These are phyloP conservation scores for Myathropa florea DNA, from an alignment of 2,888 invertebrate species.

Conservation along the genomic window DNA sequence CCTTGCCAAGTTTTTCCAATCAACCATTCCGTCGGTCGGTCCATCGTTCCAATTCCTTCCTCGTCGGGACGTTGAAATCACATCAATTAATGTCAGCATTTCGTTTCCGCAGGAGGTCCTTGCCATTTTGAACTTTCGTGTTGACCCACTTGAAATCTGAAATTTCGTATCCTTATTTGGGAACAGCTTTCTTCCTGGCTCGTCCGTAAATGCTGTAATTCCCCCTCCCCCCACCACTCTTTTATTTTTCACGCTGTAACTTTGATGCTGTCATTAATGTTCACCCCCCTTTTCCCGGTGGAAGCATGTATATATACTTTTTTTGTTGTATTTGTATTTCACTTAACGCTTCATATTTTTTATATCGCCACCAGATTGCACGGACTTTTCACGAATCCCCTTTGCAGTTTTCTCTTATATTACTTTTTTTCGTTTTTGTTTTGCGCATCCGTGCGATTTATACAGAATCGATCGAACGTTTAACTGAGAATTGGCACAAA, in stretches of 20 bases:
- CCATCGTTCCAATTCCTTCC: background rate
- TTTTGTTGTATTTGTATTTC: constrained; percentile 38
- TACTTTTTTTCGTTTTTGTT: background rate
- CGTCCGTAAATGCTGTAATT: constrained; percentile 17
- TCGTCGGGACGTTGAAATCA: background rate
- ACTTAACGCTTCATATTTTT: constrained; percentile 41
- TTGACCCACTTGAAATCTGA: constrained; percentile 18
- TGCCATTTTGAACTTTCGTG: background rate
- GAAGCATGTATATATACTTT: background rate
- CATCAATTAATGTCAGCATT: constrained; percentile 30
- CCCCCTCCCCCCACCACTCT: no score
- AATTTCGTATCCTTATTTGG: background rate
- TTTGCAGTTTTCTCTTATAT: background rate
- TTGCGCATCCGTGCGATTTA: background rate
- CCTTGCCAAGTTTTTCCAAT: background rate
- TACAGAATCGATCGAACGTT: constrained; percentile 57
- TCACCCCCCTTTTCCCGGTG: background rate
- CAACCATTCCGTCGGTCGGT: background rate
- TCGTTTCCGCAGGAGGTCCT: constrained; percentile 17
- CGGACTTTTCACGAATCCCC: background rate
- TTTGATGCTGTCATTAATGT: constrained; percentile 16
- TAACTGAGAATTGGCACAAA: constrained; percentile 59
- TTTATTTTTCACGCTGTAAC: constrained; percentile 16
- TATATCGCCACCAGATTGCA: constrained; percentile 31
- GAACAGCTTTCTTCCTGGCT: background rate